Evolutionary conservation across 2,888 invertebrate species (phyloP), one percentile per base, ranked within the genome.

Genomic region (Bombylius discolor): DNA sequence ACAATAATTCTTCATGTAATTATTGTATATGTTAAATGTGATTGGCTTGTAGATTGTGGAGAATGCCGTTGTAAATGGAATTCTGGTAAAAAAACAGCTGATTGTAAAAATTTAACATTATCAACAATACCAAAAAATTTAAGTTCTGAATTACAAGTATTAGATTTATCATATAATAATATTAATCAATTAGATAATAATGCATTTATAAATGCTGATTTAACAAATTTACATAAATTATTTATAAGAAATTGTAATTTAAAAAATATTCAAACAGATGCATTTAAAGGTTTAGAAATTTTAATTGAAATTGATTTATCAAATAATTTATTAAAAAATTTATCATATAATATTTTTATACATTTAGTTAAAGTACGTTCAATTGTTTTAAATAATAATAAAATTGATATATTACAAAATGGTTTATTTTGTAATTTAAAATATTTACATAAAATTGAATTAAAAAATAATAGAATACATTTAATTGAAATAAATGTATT

Each of bases 61-160:
- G 66, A 68, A 36, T 92, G 92, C 76, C 82, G 82, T 66, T 92
- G 92, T 71, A 84, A 85, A 63, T 92, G 92, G 92, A 82, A 83
- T 47, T 84, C 84, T 56, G 90, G 91, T 9, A 88, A 85, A 71
- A 89, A 87, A 69, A 84, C 84, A 39, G 91, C 89, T 1, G 86
- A 89, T 62, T 93, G 93, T 69, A 79, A 80, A 34, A 77, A 79
- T 56, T 76, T 80, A n/a, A 77, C 79, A 14, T 77, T 89, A 51
- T 78, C 77, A 55, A 74, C 80, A 13, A 82, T 93, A 62, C 92
- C 92, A 0, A 77, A 77, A 62, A 81, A 81, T 52, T 75, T 92
- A 7, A 88, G 86, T 66, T 74, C 80, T 33, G 86, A 87, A 62
- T 77, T 85, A 60, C 82, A 85, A 67, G 82, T 80, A 55, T 76